Base-by-base conservation (phyloP, 2,113 vertebrate genomes). In the Centropus bengalensis region DNA sequence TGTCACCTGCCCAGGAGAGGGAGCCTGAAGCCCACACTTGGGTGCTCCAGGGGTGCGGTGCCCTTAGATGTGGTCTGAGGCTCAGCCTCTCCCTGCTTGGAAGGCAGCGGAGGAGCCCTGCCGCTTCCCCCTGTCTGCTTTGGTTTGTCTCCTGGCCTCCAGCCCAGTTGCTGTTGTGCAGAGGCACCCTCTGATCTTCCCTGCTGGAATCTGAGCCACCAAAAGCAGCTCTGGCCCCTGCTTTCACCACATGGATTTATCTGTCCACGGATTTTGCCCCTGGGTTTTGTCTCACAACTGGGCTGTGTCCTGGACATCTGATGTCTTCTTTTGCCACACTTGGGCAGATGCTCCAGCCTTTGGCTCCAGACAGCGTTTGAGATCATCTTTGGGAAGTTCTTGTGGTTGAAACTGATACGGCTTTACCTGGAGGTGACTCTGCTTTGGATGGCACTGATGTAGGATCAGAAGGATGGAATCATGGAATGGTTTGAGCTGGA, bases 11-110 rank as follows among this genome's bases (percentile, higher is more conserved):
- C 91, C 94, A 66, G 91, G 20, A 88, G 94, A 91, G 84, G 94
- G 94, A 73, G 94, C 91, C 38, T 59, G 84, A 67, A 69, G 84
- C 91, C 69, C 94, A 82, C 88, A 32, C 55, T 93, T 95, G 55
- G 75, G 20, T 44, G 71, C 82, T 88, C 36, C 45, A 49, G 22
- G 47, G 47, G 11, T 23, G 58, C 4, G 4, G 52, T 8, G 52
- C 42, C 18, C 55, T 80, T 30, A 14, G 93, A 51, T 62, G 83
- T 56, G 87, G 68, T 56, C 28, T 56, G 58, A 45, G 22, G 42
- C 71, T 32, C 47, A 28, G 76, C 17, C 74, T 58, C 75, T 73
- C n/a, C 69, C 45, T 10, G 70, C 26, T 45, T 4, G 30, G 47
- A n/a, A 64, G 68, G 4, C 32, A 22, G n/a, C 33, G 22, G 68